Base-by-base conservation (phyloP, 2,797 vertebrate genomes). In the Philypnodon macrostomus region DNA sequence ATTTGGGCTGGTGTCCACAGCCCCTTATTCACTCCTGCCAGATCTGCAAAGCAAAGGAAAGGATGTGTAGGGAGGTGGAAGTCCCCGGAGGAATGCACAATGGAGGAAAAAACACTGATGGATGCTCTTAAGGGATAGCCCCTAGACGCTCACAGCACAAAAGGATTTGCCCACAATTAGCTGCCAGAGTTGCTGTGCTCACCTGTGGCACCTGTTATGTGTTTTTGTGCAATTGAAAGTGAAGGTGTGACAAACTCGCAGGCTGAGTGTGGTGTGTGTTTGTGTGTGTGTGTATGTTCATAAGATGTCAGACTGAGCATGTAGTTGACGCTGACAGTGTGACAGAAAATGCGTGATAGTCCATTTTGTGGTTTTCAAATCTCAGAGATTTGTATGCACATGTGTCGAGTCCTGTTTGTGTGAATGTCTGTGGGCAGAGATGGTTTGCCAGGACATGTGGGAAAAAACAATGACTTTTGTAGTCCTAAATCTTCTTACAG, bases 141-240 rank as follows among this genome's bases (percentile, higher is more conserved):
- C 80, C 82, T 72, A 79, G 78, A 85, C 83, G 79, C 74, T 81
- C 47, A 17, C 75, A 65, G 82, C 82, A 86, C 85, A 83, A 86
- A 85, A 84, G 86, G 86, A 88, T 86, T 88, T 85, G 80, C 55
- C 67, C 31, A 77, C 85, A 86, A 88, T 88, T 88, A 88, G 81
- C 73, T 77, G 71, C 70, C 70, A 59, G 77, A 79, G 83, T 69
- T 37, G 67, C 58, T 67, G 38, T 7, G 63, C 74, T 88, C 86
- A 87, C 85, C 86, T 88, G 86, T 84, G 86, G 80, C 86, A 87
- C 81, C 80, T 81, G 75, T 69, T 76, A 63, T 74, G 69, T 73
- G 64, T 66, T 70, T 58, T 48, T 16, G 37, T 21, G 36, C 38
- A 44, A 54, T 56, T 64, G 58, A 46, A 65, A 34, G 52, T 19